phyloP scores from a whole-genome alignment of 1,140 invertebrate genomes.

The Drosophila ohnishii region DNA sequence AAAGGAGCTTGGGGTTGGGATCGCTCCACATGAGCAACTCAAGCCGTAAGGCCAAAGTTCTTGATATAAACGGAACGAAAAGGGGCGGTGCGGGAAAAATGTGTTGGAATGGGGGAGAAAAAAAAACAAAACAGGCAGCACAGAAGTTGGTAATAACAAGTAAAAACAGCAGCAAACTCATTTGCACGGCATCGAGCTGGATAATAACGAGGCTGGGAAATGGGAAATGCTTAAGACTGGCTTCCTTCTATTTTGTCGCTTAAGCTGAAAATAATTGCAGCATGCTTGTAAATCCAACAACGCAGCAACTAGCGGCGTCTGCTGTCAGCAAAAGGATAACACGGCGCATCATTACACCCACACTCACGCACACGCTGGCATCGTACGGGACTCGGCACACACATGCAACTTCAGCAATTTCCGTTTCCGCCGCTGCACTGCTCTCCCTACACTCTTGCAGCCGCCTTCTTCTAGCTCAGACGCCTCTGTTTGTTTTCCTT shows the following conservation, averaged over 20 bases:
- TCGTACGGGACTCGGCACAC: constrained; percentile 13
- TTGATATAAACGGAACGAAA: constrained; percentile 15
- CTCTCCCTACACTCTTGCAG: constrained; percentile 39
- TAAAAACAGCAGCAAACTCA: constrained; percentile 54
- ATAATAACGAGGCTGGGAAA: constrained; percentile 61
- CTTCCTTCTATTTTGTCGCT: constrained; percentile 83
- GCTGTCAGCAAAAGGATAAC: constrained; percentile 72
- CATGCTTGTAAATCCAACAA: constrained; percentile 73
- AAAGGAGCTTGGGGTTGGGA: constrained; percentile 11
- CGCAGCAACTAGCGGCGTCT: constrained; percentile 70
- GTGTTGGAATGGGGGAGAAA: background rate
- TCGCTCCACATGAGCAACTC: constrained; percentile 52
- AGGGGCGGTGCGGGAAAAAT: background rate
- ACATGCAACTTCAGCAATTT: constrained; percentile 78
- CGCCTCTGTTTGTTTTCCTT: constrained; percentile 44
- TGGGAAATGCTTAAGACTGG: constrained; percentile 79
- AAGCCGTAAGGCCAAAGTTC: constrained; percentile 62
- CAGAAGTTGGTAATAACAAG: constrained; percentile 41
- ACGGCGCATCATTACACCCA: constrained; percentile 75
- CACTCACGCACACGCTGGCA: constrained; percentile 10
- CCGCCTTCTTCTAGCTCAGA: constrained; percentile 22
- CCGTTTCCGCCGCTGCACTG: constrained; percentile 71
- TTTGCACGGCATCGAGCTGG: constrained; percentile 56
- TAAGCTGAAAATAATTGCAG: constrained; percentile 83
- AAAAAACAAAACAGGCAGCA: constrained; percentile 52